phyloP scores from a whole-genome alignment of 1,140 invertebrate genomes.

The Schlechtendalia chinensis region DNA sequence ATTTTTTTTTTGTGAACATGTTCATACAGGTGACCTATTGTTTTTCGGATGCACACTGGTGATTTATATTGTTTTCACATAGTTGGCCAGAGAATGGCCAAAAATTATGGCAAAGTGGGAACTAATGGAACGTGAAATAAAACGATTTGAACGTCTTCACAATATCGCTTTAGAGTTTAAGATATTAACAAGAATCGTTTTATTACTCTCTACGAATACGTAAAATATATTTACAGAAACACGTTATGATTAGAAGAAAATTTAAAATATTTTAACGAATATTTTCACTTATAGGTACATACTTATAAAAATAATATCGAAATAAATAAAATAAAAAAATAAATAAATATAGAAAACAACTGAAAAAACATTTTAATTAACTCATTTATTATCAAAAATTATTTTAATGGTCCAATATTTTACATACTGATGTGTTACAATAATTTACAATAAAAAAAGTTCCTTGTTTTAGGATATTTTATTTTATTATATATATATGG shows the following conservation, averaged over 20 bases:
- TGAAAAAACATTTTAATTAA: slow-evolving; percentile 2
- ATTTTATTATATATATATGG: too few species aligned
- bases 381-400: background rate
- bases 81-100: slow-evolving; percentile 58
- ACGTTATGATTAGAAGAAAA: background rate
- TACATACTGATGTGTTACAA: background rate
- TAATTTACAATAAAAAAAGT: slow-evolving; percentile 5
- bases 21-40: too few species aligned
- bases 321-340: too few species aligned
- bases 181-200: slow-evolving; percentile 57
- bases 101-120: slow-evolving; percentile 59
- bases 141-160: slow-evolving; percentile 55
- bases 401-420: background rate
- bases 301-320: slow-evolving; percentile 16
- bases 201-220: slow-evolving; percentile 58
- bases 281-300: slow-evolving; percentile 44
- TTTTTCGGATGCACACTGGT: too few species aligned
- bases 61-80: background rate
- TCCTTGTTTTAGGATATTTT: slow-evolving; percentile 27
- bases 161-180: slow-evolving; percentile 57
- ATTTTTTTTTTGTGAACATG: too few species aligned
- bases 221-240: background rate
- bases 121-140: slow-evolving; percentile 59
- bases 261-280: slow-evolving; percentile 24
- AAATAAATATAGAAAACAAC: too few species aligned